A percentile compares a stretch with the other conserved stretches of the same genome.
Conservation (phyloP, 2,888 invertebrate species). For the Philhelius pedissequus region DNA sequence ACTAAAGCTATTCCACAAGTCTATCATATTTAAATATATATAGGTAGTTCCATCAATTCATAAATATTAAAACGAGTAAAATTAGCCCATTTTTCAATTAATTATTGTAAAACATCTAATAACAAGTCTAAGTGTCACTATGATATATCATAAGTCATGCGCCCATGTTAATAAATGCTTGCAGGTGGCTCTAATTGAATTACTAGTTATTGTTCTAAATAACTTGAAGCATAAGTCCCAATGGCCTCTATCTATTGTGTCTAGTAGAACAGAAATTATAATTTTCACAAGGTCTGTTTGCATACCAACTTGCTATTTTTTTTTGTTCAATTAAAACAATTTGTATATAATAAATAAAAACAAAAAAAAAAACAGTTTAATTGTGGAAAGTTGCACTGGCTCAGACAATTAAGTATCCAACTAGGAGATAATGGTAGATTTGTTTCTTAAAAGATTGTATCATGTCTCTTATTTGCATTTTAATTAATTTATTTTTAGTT, state of each 20-base stretch:
- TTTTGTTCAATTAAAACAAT: background rate
- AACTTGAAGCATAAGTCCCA: constrained; percentile 28
- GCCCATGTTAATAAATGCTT: constrained; percentile 20
- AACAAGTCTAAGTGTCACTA: background rate
- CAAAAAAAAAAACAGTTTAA: background rate
- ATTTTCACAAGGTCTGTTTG: constrained; percentile 43
- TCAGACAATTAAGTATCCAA: constrained; percentile 44
- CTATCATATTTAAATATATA: background rate
- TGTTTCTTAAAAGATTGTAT: constrained; percentile 43
- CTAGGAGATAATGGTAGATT: constrained; percentile 15
- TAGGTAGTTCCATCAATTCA: background rate
- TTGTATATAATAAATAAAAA: no score
- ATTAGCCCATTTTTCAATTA: background rate
- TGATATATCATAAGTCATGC: background rate
- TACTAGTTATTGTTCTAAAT: constrained; percentile 54
- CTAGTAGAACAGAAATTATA: constrained; percentile 29
- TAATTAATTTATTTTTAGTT: constrained; percentile 37
- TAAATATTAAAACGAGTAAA: background rate
- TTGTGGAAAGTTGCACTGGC: constrained; percentile 64
- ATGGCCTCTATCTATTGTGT: constrained; percentile 57
- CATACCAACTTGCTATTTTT: constrained; percentile 18
- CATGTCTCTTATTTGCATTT: constrained; percentile 52
- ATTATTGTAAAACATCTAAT: background rate
- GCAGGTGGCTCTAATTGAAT: constrained; percentile 56
- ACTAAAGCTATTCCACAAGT: no score